Percentiles rank a stretch among this genome's conserved stretches.
phyloP scores from a whole-genome alignment of 2,888 invertebrate genomes.

The Eupithecia inturbata region DNA sequence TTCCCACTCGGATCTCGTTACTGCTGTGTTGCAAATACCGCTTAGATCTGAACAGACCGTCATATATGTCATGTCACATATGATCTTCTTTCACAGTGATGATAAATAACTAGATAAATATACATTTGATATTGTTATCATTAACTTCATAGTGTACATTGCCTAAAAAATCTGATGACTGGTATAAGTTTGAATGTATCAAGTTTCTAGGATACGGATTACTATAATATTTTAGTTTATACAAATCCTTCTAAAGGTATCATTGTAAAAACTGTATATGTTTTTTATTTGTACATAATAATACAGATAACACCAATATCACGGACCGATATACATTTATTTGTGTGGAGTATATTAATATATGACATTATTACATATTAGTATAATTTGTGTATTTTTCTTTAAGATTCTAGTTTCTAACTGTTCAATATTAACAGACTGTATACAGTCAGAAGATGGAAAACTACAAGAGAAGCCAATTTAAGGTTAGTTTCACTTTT shows the following conservation, averaged over 20 bases:
- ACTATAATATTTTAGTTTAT: not conserved
- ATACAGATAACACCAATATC: not conserved
- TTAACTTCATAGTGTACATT: not conserved
- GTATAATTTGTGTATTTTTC: not conserved
- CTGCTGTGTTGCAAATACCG: not conserved
- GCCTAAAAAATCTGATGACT: not conserved
- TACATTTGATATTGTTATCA: not conserved
- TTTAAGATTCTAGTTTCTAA: not conserved
- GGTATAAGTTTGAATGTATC: not conserved
- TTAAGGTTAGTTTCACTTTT: conserved; percentile 8
- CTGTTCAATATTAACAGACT: not conserved
- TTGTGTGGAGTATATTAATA: not conserved
- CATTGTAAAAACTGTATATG: not conserved
- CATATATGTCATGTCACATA: not conserved
- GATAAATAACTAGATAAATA: not conserved
- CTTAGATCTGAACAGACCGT: not conserved
- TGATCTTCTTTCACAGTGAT: not conserved
- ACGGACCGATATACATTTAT: not conserved
- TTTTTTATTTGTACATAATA: not conserved
- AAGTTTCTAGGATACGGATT: not conserved
- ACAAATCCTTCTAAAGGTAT: not conserved
- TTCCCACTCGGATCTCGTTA: not conserved
- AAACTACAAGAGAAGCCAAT: conserved; percentile 1
- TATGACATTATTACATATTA: not conserved
- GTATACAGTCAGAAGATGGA: no score